Conservation (phyloP, 2,113 vertebrate genomes). For the Pollimyrus isidori region DNA sequence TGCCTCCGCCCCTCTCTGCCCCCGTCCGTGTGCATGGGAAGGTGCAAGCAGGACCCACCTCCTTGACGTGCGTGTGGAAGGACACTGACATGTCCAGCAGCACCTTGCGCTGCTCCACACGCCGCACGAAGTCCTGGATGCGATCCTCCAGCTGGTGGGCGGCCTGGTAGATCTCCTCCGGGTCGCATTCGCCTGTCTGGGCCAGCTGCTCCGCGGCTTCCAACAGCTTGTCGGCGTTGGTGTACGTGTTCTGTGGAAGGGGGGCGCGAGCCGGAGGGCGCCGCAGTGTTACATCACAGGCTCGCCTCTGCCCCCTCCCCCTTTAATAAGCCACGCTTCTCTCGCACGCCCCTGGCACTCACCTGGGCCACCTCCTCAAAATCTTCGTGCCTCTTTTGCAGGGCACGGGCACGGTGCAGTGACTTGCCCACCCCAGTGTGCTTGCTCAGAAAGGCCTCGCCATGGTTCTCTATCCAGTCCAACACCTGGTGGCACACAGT, state of each 20-base stretch:
- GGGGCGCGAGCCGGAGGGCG: background rate
- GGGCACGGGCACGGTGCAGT: conserved; percentile 87
- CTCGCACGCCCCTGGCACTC: conserved; percentile 7
- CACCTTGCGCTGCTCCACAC: conserved; percentile 92
- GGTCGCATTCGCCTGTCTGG: conserved; percentile 97
- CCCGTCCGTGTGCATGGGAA: background rate
- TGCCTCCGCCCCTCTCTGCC: too few relatives aligned
- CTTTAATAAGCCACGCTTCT: background rate
- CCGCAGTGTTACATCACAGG: background rate
- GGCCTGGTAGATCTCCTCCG: conserved; percentile 96
- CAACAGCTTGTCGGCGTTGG: conserved; percentile 92
- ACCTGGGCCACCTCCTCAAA: conserved; percentile 99
- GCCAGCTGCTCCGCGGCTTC: conserved; percentile 96
- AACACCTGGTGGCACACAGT: conserved; percentile 67
- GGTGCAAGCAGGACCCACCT: conserved; percentile 58
- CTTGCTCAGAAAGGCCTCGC: conserved; percentile 97
- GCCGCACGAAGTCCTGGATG: conserved; percentile 96
- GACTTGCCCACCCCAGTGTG: conserved; percentile 97
- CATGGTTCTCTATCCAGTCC: conserved; percentile 99
- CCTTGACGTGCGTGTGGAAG: conserved; percentile 95
- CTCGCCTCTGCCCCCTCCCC: background rate
- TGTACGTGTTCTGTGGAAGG: conserved; percentile 82
- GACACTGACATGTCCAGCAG: conserved; percentile 96
- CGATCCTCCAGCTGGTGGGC: conserved; percentile 95
- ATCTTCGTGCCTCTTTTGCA: conserved; percentile 96